Conservation (phyloP, 2,113 vertebrate genomes). For the Symphodus melops region DNA sequence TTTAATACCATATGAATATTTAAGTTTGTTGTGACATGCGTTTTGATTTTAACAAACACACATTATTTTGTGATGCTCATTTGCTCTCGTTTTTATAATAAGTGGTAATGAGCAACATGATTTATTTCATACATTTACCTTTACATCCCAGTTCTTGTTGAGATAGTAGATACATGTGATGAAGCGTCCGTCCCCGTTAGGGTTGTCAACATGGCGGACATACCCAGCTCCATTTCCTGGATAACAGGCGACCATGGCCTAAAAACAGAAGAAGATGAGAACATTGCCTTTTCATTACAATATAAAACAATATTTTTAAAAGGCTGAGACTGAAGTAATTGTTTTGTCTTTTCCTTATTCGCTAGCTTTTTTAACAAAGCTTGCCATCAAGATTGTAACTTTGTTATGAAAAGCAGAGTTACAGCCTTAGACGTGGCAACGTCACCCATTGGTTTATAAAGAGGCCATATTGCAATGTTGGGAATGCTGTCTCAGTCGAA, state of each 20-base stretch:
- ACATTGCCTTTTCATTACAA: not conserved
- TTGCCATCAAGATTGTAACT: no score
- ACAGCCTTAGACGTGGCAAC: no score
- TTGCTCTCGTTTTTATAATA: no score
- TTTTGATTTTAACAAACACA: not conserved
- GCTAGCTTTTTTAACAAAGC: no score
- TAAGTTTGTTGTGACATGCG: no score
- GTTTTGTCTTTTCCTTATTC: no score
- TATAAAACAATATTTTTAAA: not conserved
- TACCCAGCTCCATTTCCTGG: slow-evolving; percentile 91
- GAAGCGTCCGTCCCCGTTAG: slow-evolving; percentile 91
- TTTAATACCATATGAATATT: not conserved
- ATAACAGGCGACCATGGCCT: slow-evolving; percentile 97
- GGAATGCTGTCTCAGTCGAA: no score
- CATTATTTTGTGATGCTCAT: not conserved
- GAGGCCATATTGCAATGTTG: no score
- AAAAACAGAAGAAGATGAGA: slow-evolving; percentile 45
- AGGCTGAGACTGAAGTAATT: no score
- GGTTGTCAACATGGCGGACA: slow-evolving; percentile 93
- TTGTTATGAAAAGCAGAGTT: no score
- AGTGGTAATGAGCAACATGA: no score
- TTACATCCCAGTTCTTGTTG: slow-evolving; percentile 92
- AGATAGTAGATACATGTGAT: slow-evolving; percentile 97
- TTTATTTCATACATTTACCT: slow-evolving; percentile 76
- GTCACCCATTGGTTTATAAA: no score